Evolutionary conservation across 2,113 vertebrate genomes (phyloP).

Genomic region (Myiozetetes cayanensis): DNA sequence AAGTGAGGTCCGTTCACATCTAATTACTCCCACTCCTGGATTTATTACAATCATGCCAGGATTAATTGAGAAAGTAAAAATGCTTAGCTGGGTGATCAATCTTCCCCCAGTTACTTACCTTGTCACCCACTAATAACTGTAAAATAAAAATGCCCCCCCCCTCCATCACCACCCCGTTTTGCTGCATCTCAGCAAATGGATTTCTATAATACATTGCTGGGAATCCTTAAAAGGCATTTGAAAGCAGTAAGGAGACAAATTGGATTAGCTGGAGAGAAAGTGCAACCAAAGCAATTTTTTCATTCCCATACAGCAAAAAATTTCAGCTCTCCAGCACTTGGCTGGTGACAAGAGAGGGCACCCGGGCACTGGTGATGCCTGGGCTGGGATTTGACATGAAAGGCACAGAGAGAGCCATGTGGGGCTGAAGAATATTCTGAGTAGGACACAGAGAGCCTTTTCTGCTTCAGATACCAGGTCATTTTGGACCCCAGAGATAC

Average conservation of each 20-base stretch:
- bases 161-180: not conserved
- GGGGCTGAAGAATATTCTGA: not conserved
- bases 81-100: conserved; percentile 58
- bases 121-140: conserved; percentile 51
- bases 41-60: conserved; percentile 59
- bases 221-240: conserved; percentile 42
- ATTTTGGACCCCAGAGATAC: not conserved
- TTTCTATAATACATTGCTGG: conserved; percentile 18
- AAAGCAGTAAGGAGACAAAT: conserved; percentile 48
- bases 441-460: not conserved
- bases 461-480: not conserved
- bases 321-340: not conserved
- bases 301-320: not conserved
- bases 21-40: conserved; percentile 46
- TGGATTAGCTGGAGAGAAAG: conserved; percentile 42
- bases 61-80: conserved; percentile 70
- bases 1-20: conserved; percentile 27
- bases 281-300: conserved; percentile 13
- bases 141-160: conserved; percentile 44
- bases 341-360: not conserved
- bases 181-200: conserved; percentile 49
- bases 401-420: fast-evolving
- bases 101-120: conserved; percentile 50
- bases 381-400: fast-evolving
- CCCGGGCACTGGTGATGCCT: fast-evolving